Evolutionary conservation across 1,140 invertebrate species (phyloP).

Genomic region (Pantala flavescens): DNA sequence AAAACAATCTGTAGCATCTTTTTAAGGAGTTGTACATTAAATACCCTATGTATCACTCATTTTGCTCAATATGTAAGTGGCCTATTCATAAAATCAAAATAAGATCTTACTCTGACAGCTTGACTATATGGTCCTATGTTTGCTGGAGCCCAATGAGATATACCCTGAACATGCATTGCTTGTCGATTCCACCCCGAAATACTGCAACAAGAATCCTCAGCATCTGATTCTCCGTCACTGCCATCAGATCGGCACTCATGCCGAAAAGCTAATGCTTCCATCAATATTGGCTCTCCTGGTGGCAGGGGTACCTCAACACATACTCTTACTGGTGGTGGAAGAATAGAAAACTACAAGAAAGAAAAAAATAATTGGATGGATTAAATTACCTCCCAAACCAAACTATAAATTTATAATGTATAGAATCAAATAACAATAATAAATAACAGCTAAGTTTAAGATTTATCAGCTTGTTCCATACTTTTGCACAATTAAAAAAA

Average conservation of each 20-base stretch:
- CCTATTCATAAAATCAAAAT: no score
- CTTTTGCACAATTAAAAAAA: no score
- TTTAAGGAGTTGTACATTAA: no score
- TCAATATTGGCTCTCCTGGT: slow-evolving; percentile 54
- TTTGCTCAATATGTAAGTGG: no score
- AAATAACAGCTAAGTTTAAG: no score
- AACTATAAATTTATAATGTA: no score
- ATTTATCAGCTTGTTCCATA: no score
- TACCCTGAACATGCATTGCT: slow-evolving; percentile 86
- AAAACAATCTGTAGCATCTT: no score
- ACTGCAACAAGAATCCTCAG: slow-evolving; percentile 23
- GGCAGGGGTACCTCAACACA: slow-evolving; percentile 74
- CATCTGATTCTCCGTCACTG: slow-evolving; percentile 19
- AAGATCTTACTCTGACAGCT: slow-evolving; percentile 55
- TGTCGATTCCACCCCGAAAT: slow-evolving; percentile 34
- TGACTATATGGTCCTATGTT: slow-evolving; percentile 95
- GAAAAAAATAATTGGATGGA: no score
- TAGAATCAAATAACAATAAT: no score
- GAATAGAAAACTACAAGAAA: slow-evolving; percentile 28
- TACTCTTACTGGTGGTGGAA: slow-evolving; percentile 77
- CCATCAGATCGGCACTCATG: slow-evolving; percentile 10
- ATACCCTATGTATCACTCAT: no score
- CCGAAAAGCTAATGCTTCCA: slow-evolving; percentile 65
- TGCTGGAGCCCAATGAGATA: slow-evolving; percentile 92
- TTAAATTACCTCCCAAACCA: no score